phyloP scores from a whole-genome alignment of 2,797 vertebrate genomes.

The Lutra lutra region DNA sequence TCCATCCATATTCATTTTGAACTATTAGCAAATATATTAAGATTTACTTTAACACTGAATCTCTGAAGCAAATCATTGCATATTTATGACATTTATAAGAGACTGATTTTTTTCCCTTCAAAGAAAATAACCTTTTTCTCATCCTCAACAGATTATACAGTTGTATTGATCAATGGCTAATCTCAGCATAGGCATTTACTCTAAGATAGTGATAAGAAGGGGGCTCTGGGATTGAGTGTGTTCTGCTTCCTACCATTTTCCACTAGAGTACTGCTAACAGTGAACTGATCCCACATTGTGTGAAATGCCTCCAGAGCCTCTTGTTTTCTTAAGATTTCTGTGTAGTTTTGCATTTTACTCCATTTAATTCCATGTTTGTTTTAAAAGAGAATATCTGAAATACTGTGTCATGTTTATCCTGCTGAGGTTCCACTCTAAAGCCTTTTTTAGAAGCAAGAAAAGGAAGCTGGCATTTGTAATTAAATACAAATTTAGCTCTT shows the following conservation, averaged over 20 bases:
- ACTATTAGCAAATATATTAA: not conserved
- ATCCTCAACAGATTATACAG: not conserved
- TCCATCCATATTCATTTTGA: not conserved
- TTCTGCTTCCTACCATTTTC: not conserved
- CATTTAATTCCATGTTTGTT: not conserved
- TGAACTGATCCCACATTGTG: not conserved
- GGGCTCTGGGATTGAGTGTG: not conserved
- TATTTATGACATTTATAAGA: not conserved
- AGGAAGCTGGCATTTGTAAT: not conserved
- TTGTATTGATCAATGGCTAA: not conserved
- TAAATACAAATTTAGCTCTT: not conserved
- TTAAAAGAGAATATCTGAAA: not conserved
- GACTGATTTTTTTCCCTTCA: not conserved
- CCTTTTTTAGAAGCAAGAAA: not conserved
- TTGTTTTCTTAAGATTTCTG: not conserved
- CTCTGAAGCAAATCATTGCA: not conserved
- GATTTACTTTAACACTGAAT: not conserved
- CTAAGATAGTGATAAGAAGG: rapidly evolving
- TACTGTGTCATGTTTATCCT: not conserved
- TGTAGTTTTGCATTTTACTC: not conserved
- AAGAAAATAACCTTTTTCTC: not conserved
- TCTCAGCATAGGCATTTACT: not conserved
- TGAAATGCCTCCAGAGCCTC: not conserved
- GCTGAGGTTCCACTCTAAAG: not conserved
- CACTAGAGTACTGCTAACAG: not conserved